A percentile compares a stretch with the other conserved stretches of the same genome.
Evolutionary conservation across 2,797 vertebrate species (phyloP).

Genomic region (Gallinago stenura): DNA sequence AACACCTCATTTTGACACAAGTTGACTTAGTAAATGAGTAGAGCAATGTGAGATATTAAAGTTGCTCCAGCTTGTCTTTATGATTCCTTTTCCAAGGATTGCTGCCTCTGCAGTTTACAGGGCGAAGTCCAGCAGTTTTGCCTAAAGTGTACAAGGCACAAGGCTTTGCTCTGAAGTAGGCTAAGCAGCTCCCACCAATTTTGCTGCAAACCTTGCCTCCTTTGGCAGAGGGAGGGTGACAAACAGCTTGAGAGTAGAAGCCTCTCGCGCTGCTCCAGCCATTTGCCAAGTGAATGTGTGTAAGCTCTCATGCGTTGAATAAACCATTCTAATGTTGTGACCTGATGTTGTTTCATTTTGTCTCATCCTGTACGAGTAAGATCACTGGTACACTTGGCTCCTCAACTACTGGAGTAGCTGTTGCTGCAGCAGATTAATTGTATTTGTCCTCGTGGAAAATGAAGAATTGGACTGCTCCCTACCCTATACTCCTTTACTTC

Average conservation of each 20-base stretch:
- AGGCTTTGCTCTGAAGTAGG: neutral
- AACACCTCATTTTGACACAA: neutral
- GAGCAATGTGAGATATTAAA: neutral
- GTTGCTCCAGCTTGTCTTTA: neutral
- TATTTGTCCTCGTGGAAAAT: neutral
- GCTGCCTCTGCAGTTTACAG: neutral
- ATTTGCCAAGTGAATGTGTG: fast-evolving
- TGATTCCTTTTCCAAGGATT: neutral
- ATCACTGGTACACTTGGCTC: neutral
- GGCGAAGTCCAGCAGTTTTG: neutral
- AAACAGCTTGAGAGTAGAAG: neutral
- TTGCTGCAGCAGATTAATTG: neutral
- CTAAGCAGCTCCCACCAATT: neutral
- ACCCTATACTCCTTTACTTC: neutral
- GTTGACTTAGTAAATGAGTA: neutral
- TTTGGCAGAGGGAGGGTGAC: neutral
- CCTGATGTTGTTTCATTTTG: neutral
- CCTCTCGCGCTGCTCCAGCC: neutral
- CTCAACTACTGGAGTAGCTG: neutral
- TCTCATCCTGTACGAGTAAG: neutral
- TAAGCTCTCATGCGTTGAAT: neutral
- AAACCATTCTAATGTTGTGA: neutral
- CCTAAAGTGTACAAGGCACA: neutral
- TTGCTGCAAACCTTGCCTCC: neutral
- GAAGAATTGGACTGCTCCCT: neutral